phyloP scores from a whole-genome alignment of 2,113 vertebrate species.

The Girardinichthys multiradiatus region DNA sequence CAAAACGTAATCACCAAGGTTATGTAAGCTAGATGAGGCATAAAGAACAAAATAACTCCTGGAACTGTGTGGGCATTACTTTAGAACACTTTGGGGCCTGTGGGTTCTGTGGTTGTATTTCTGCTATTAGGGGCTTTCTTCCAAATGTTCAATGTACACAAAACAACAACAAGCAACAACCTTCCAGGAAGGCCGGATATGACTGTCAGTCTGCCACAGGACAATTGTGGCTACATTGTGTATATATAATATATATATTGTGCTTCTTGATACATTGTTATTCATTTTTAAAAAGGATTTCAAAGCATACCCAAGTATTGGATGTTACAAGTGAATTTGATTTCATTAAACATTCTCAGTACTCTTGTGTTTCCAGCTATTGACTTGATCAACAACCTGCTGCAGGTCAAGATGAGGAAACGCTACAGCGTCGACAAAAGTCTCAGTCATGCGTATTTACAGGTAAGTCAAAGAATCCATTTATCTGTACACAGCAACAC shows the following conservation, averaged over 20 bases:
- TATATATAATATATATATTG: too few relatives aligned
- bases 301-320: neutral
- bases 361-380: constrained; percentile 77
- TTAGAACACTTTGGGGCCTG: neutral
- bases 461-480: constrained; percentile 75
- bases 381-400: constrained; percentile 93
- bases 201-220: too few relatives aligned
- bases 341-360: neutral
- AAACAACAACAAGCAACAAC: too few relatives aligned
- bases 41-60: neutral
- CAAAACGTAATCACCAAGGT: neutral
- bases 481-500: neutral
- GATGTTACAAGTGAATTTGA: neutral
- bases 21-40: neutral
- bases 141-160: neutral
- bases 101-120: neutral
- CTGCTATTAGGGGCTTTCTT: neutral
- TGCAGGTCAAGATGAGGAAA: constrained; percentile 95
- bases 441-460: constrained; percentile 89
- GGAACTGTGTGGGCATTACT: neutral
- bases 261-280: too few relatives aligned
- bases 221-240: too few relatives aligned
- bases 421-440: constrained; percentile 95
- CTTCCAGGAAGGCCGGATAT: neutral
- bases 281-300: too few relatives aligned